These are phyloP conservation scores for Ptyas mucosa DNA, from an alignment of 2,113 vertebrate genomes.

Conservation along the genomic window DNA sequence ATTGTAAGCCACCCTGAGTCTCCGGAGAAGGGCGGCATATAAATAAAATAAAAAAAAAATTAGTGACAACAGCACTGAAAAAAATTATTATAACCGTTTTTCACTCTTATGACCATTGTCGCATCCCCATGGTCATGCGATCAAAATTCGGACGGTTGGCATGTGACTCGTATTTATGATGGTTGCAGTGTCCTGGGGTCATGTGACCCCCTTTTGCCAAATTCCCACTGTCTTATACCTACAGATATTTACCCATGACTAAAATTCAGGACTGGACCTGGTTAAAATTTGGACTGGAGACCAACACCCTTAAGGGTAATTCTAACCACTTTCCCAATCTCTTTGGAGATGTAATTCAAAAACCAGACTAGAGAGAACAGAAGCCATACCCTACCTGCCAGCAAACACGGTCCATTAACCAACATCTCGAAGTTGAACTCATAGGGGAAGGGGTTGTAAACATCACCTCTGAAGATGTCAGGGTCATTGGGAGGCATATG, in stretches of 20 bases:
- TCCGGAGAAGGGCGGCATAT: too few relatives aligned
- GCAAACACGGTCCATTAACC: slow-evolving; percentile 91
- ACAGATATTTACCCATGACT: too few relatives aligned
- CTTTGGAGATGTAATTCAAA: neutral
- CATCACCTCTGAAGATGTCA: slow-evolving; percentile 79
- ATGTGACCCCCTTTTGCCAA: neutral
- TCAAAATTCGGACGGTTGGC: neutral
- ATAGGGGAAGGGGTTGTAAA: slow-evolving; percentile 84
- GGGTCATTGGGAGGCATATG: slow-evolving; percentile 54
- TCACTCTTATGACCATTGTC: neutral
- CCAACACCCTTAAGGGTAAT: neutral
- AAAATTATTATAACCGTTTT: neutral
- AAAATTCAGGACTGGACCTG: neutral
- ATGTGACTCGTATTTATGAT: neutral
- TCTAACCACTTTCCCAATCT: neutral
- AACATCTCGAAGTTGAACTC: slow-evolving; percentile 91
- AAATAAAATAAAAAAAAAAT: too few relatives aligned
- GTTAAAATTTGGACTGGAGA: neutral
- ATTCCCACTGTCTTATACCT: neutral
- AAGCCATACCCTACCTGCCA: slow-evolving; percentile 77
- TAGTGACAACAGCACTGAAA: neutral
- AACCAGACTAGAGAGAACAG: accelerated
- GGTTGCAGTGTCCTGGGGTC: neutral
- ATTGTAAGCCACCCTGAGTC: too few relatives aligned
- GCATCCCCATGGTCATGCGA: neutral